Evolutionary conservation across 2,888 invertebrate species (phyloP), one percentile per base, ranked within the genome.

Genomic region (Drosophila tanythrix): DNA sequence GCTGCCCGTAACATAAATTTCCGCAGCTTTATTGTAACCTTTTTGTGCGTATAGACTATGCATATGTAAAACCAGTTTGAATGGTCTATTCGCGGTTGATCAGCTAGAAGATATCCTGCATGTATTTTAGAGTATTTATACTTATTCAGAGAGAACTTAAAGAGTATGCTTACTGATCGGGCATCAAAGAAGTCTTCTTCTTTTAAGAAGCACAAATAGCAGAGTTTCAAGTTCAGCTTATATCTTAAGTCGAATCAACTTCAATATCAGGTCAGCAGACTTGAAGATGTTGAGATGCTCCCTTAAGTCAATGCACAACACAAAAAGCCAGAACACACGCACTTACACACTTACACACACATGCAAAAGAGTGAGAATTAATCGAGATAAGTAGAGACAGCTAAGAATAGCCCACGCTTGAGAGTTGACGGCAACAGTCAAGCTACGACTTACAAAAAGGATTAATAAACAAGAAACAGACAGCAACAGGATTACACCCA

Each of bases 401-500:
- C 56, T 40, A 56, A 62, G 55, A 56, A 43, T 61, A 79, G 40
- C 69, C 74, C 60, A 76, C 75, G 62, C 57, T 31, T 35, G 18
- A 46, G 29, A 55, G 57, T 15, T 46, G 21, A 25, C 15, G 21
- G 46, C 55, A 67, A 58, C 25, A 69, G 67, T 31, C 63, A 66
- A 75, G 66, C 68, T 68, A 70, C 74, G 74, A 75, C 83, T 89
- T 85, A 88, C 86, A 88, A 79, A 87, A 88, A 87, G 85, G 90
- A 90, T 87, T 87, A 88, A 90, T 88, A 88, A 90, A 81, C 86
- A 77, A 69, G 68, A 51, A 71, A 57, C 74, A 79, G 68, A 59
- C 75, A 48, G 48, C 10, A 82, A 77, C 75, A 82, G 83, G 81
- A 83, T 71, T 70, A 66, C 77, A 59, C 61, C 69, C 40, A 64